Base-by-base conservation (phyloP, 92 coral and sea anemone species). In the Paragorgia papillata region DNA sequence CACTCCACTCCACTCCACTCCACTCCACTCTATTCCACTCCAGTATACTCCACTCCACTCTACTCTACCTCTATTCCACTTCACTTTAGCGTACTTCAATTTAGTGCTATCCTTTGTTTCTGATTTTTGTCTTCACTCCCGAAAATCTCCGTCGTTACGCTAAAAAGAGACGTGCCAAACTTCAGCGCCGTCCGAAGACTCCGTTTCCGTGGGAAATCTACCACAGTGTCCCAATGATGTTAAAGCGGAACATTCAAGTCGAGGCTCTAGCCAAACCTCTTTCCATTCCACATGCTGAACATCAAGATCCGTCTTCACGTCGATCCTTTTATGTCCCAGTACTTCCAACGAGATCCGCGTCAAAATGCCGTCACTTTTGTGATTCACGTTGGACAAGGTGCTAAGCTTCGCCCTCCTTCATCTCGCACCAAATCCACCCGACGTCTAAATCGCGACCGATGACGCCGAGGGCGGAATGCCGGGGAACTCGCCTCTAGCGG, bases 391-490 rank as follows among this genome's bases (percentile, higher is more conserved):
- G 3, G 62, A n/a, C n/a, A 22, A 7, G 62, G 12, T 3, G 22
- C 28, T 7, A 28, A 56, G 15, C 14, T 46, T 15, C 53, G 53
- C 15, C 33, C 62, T 6, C 62, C 62, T 17, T 6, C 33, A 29
- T 56, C 62, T 56, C 62, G 62, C 10, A 29, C 62, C 62, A 56
- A 56, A n/a, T n/a, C n/a, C 62, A 14, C 62, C 62, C 62, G 62
- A 17, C 62, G 62, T 17, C 62, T n/a, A n/a, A 56, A 28, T 3
- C 22, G 30, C 62, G 62, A 22, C 62, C 62, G 12, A 56, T 13
- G 33, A 56, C 62, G 33, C 30, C 62, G 12, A 22, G 62, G 62
- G 12, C 15, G n/a, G 15, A 22, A 56, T 28, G 62, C 62, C 33
- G 62, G 33, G 10, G 62, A 56, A 28, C 29, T 56, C 12, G 62